Percentiles rank a stretch among this genome's conserved stretches.
Conservation (phyloP, 2,797 vertebrate genomes). For the Hephaestus fuliginosus region DNA sequence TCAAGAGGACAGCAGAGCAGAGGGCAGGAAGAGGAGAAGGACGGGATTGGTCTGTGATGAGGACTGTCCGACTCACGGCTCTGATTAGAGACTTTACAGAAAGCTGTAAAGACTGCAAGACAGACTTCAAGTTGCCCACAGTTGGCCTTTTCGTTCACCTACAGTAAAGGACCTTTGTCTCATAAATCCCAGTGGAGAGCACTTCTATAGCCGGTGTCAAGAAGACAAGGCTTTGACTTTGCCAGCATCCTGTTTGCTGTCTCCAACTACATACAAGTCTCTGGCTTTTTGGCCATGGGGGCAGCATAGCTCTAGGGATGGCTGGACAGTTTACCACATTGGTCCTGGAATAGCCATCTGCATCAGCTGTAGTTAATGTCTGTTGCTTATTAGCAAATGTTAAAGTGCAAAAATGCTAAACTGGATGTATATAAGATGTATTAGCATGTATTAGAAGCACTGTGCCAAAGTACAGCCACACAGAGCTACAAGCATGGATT, state of each 20-base stretch:
- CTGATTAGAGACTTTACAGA: constrained; percentile 64
- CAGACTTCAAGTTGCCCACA: constrained; percentile 41
- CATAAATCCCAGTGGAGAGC: constrained; percentile 50
- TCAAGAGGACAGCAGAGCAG: constrained; percentile 55
- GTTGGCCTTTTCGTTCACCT: constrained; percentile 49
- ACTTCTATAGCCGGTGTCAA: constrained; percentile 35
- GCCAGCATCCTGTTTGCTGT: constrained; percentile 32
- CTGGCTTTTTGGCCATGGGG: constrained; percentile 2
- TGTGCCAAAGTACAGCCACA: neutral
- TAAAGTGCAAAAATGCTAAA: neutral
- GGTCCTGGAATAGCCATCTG: neutral
- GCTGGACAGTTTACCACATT: neutral
- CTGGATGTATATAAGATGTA: too few relatives aligned
- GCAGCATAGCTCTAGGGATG: neutral
- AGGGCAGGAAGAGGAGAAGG: constrained; percentile 47
- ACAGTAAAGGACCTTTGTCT: constrained; percentile 52
- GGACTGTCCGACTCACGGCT: constrained; percentile 43
- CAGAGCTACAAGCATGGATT: neutral
- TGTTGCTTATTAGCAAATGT: constrained; percentile 2
- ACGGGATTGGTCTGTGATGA: constrained; percentile 64
- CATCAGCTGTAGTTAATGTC: neutral
- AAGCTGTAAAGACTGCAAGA: constrained; percentile 48
- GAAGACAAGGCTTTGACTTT: constrained; percentile 47
- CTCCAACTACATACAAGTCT: constrained; percentile 8
- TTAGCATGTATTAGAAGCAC: neutral